These are phyloP conservation scores for Tachysurus vachellii DNA, from an alignment of 2,113 vertebrate genomes.

Conservation along the genomic window DNA sequence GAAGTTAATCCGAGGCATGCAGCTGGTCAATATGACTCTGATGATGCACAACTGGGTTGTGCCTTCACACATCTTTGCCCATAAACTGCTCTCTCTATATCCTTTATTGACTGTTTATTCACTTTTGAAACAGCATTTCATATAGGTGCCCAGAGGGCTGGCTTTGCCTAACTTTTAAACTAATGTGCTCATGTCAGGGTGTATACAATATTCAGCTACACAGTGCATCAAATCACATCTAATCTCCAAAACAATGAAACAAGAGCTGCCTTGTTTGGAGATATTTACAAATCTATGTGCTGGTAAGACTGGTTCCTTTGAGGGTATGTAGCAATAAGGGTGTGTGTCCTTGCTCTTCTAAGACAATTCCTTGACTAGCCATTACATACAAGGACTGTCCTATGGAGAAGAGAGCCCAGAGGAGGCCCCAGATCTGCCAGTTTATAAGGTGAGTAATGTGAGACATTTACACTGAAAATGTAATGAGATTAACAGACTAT, in stretches of 20 bases:
- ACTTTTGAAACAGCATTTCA: neutral
- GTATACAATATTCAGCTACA: conserved; percentile 28
- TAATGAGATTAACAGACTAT: neutral
- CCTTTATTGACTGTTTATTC: conserved; percentile 55
- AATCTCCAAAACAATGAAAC: conserved; percentile 60
- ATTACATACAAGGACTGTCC: conserved; percentile 75
- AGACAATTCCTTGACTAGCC: conserved; percentile 67
- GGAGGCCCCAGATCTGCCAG: conserved; percentile 71
- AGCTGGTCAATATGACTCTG: conserved; percentile 75
- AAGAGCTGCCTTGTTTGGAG: conserved; percentile 61
- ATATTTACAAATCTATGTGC: conserved; percentile 28
- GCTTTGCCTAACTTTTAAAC: neutral
- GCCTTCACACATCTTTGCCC: conserved; percentile 72
- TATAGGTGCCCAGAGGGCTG: neutral
- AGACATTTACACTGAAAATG: neutral
- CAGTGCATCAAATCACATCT: conserved; percentile 56
- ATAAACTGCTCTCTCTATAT: conserved; percentile 77
- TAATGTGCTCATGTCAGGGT: neutral
- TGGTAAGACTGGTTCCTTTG: conserved; percentile 21
- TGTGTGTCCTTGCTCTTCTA: neutral
- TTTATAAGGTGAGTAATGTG: conserved; percentile 72
- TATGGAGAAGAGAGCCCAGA: conserved; percentile 67
- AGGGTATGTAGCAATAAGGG: conserved; percentile 41
- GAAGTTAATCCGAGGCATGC: conserved; percentile 65
- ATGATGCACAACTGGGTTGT: conserved; percentile 82